Conservation (phyloP, 2,797 vertebrate species). For the Bovichtus variegatus region DNA sequence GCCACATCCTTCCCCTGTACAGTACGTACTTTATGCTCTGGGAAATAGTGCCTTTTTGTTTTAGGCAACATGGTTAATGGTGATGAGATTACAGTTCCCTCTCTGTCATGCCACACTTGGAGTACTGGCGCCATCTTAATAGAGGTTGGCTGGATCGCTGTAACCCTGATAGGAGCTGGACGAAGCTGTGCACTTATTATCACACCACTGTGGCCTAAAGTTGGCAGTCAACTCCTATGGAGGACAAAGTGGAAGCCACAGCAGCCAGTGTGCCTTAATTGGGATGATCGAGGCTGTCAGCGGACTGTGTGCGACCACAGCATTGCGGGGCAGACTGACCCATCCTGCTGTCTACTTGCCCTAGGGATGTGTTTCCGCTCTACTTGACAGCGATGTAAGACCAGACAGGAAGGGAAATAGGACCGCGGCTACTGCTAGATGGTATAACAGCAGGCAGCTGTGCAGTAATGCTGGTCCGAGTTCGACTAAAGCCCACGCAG, state of each 20-base stretch:
- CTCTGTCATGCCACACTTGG: constrained; percentile 25
- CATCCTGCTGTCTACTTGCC: constrained; percentile 50
- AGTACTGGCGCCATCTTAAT: constrained; percentile 54
- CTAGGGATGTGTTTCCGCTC: constrained; percentile 60
- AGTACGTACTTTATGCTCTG: constrained; percentile 28
- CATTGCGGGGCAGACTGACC: constrained; percentile 32
- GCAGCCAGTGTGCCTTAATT: constrained; percentile 55
- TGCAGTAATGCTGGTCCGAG: constrained; percentile 31
- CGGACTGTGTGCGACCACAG: constrained; percentile 41
- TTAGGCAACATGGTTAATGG: constrained; percentile 41
- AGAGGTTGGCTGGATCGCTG: constrained; percentile 36
- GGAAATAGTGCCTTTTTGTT: constrained; percentile 45
- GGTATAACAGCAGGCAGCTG: constrained; percentile 24
- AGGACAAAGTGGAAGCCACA: constrained; percentile 44
- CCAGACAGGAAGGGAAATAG: constrained; percentile 42
- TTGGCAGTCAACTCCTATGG: constrained; percentile 45
- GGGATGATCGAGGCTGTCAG: constrained; percentile 55
- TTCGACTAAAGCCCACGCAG: constrained; percentile 44
- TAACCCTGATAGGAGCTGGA: constrained; percentile 46
- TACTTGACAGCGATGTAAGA: constrained; percentile 53
- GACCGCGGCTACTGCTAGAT: constrained; percentile 40
- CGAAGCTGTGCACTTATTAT: constrained; percentile 40
- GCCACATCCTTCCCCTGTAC: constrained; percentile 15
- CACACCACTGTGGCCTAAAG: constrained; percentile 41
- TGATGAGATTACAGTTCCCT: constrained; percentile 37